A percentile compares a stretch with the other conserved stretches of the same genome.
Evolutionary conservation across 2,797 vertebrate species (phyloP).

Genomic region (Typhlichthys eigenmanni): DNA sequence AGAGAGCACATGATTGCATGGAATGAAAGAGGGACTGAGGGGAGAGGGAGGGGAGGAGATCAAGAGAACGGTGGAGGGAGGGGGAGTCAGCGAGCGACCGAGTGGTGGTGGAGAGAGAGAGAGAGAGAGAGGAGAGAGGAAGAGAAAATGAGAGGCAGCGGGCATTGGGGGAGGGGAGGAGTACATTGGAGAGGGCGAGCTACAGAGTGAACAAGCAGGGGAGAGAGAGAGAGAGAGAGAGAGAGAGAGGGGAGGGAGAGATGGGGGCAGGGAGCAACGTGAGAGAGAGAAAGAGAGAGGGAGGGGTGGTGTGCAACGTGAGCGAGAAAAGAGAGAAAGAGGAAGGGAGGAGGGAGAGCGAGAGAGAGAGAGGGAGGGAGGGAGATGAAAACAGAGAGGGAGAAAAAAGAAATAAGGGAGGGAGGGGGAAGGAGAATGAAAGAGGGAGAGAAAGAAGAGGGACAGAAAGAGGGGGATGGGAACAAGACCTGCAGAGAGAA

Average conservation of each 20-base stretch:
- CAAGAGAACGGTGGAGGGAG: constrained; percentile 58
- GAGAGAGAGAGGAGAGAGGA: constrained; percentile 25
- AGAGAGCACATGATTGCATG: constrained; percentile 58
- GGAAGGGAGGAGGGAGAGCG: not conserved
- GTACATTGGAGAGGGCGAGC: constrained; percentile 39
- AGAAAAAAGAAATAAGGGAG: constrained; percentile 9
- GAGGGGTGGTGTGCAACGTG: constrained; percentile 1
- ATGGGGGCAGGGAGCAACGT: constrained; percentile 12
- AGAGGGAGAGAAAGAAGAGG: constrained; percentile 21
- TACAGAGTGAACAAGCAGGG: constrained; percentile 11
- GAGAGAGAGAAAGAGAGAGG: constrained; percentile 13
- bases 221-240: constrained; percentile 32
- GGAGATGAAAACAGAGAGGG: constrained; percentile 6
- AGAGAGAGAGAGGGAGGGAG: constrained; percentile 7
- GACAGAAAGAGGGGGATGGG: constrained; percentile 44
- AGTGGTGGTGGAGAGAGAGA: constrained; percentile 54
- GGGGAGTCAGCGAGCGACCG: constrained; percentile 48
- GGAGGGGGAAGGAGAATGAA: not conserved
- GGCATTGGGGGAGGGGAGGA: constrained; percentile 67
- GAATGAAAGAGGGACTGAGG: constrained; percentile 74
- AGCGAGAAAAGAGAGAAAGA: constrained; percentile 14
- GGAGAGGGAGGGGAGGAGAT: constrained; percentile 63
- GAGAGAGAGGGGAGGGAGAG: constrained; percentile 18
- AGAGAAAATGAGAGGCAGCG: constrained; percentile 58
- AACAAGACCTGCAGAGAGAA: constrained; percentile 31